phyloP scores from a whole-genome alignment of 2,888 invertebrate species.

The Sinotaia quadrata region DNA sequence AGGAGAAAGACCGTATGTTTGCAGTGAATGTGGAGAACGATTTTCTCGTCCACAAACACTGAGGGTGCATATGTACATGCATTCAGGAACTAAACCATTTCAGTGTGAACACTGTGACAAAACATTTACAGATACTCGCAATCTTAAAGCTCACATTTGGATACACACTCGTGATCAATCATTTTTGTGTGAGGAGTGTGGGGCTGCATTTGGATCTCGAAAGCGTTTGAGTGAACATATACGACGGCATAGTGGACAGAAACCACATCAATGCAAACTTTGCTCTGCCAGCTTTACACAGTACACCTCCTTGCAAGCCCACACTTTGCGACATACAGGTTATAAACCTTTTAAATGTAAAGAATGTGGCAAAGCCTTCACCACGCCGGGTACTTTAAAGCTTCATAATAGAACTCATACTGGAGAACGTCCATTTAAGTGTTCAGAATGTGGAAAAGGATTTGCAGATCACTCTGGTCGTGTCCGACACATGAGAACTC shows the following conservation, averaged over 20 bases:
- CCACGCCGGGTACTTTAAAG: neutral
- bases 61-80: neutral
- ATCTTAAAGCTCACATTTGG: neutral
- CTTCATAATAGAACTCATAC: neutral
- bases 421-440: neutral
- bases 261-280: no score
- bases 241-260: no score
- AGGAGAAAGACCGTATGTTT: neutral
- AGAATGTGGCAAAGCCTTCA: neutral
- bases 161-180: neutral
- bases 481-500: no score
- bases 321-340: neutral
- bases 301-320: neutral
- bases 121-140: neutral
- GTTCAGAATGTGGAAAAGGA: neutral
- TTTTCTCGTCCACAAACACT: neutral
- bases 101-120: neutral
- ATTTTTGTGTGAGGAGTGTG: neutral
- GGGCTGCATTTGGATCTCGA: no score
- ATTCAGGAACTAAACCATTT: neutral
- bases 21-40: neutral
- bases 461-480: no score
- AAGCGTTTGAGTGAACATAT: no score
- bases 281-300: no score
- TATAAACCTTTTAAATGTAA: neutral